Base-by-base conservation (phyloP, 1,140 invertebrate genomes). In the Paraescarpia echinospica region DNA sequence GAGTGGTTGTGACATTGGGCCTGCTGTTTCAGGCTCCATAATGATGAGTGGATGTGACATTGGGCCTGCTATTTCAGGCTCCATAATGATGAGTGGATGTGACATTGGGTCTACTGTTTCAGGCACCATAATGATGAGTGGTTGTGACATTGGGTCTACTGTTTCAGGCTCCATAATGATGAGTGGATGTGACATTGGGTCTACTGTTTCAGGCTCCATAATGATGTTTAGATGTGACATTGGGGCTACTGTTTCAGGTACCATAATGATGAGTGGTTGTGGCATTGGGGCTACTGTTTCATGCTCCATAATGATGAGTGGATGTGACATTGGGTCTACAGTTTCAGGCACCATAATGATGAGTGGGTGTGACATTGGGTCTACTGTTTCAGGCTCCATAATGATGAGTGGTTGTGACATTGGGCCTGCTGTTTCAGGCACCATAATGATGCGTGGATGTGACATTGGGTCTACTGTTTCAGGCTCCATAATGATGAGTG, bases 11-110 rank as follows among this genome's bases (percentile, higher is more conserved):
- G 98, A 98, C 88, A 99, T 99, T 94, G 59, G 9, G 59, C 22
- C 59, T 12, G 22, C 27, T 77, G 59, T 77, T 91, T 22, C 34
- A 92, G 95, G 98, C 1, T 99, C 98, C 2, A 98, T 98, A 5
- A 99, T 99, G 98, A 99, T 99, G 98, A 99, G 98, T 77, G 98
- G 98, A 0, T 98, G 98, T 96, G 98, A 98, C 88, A 99, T 99
- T 94, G 59, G 9, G 59, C 22, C 59, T 12, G 22, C 27, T 77
- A 18, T 77, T 91, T 22, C 34, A 92, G 95, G 98, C 1, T 99
- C 98, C 2, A 98, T 98, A 5, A 99, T 99, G 98, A 99, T 99
- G 98, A 99, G 98, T 77, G 98, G 98, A 0, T 98, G 98, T 96
- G 98, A 98, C 88, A 99, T 99, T 94, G 59, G 9, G 59, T 77